A percentile compares a stretch with the other conserved stretches of the same genome.
phyloP scores from a whole-genome alignment of 2,888 invertebrate genomes.

The Loripinus fragilis region DNA sequence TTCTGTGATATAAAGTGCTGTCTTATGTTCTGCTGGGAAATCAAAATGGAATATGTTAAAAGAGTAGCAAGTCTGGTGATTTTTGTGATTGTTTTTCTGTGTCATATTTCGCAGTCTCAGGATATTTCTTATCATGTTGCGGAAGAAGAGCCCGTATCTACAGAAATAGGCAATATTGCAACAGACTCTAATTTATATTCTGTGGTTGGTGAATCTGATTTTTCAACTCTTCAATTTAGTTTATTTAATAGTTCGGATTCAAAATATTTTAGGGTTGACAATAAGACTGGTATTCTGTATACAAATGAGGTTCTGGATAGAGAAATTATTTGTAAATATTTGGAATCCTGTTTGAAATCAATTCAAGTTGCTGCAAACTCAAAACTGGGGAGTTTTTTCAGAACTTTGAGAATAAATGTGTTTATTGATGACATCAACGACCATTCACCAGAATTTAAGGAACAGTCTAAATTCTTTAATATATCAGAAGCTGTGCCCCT shows the following conservation, averaged over 20 bases:
- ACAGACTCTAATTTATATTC: conserved; percentile 60
- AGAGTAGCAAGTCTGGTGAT: background rate
- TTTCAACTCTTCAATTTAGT: conserved; percentile 64
- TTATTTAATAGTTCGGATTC: conserved; percentile 62
- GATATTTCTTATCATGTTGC: conserved; percentile 68
- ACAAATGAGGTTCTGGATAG: conserved; percentile 61
- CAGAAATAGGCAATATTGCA: conserved; percentile 69
- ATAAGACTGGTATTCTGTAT: conserved; percentile 54
- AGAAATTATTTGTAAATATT: conserved; percentile 63
- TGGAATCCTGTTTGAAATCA: conserved; percentile 48
- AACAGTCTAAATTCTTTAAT: conserved; percentile 43
- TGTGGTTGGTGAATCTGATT: conserved; percentile 54
- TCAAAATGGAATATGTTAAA: background rate
- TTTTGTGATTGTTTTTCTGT: background rate
- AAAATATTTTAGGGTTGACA: conserved; percentile 58
- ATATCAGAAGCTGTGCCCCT: conserved; percentile 64
- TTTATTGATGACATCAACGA: conserved; percentile 74
- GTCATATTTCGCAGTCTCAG: conserved; percentile 14
- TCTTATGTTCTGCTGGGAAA: too few relatives aligned
- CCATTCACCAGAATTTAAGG: conserved; percentile 70
- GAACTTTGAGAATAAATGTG: conserved; percentile 68
- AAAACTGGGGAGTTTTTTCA: conserved; percentile 64
- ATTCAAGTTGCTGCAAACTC: conserved; percentile 65
- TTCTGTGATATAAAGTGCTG: too few relatives aligned
- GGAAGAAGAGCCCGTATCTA: conserved; percentile 74